A percentile compares a stretch with the other conserved stretches of the same genome.
Conservation (phyloP, 2,888 invertebrate species). For the Oxytorus armatus region DNA sequence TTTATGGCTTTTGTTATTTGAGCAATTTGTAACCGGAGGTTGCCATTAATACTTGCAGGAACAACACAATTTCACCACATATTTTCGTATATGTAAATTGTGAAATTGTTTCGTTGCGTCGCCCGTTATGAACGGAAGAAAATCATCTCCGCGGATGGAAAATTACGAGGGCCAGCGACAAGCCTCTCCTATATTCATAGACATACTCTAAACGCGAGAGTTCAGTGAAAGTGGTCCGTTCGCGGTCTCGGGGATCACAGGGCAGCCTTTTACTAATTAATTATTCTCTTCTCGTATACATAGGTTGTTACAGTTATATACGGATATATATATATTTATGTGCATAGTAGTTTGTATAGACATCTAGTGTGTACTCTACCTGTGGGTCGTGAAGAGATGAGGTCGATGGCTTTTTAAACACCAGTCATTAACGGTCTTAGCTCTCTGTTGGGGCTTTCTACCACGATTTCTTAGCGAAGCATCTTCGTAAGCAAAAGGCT, state of each 20-base stretch:
- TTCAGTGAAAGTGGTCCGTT: slow-evolving; percentile 67
- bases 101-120: slow-evolving; percentile 6
- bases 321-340: slow-evolving; percentile 21
- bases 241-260: slow-evolving; percentile 61
- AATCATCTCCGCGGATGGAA: slow-evolving; percentile 22
- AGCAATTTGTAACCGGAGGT: slow-evolving; percentile 1
- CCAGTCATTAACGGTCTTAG: slow-evolving; percentile 63
- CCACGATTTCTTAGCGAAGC: slow-evolving; percentile 61
- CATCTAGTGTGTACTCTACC: slow-evolving; percentile 31
- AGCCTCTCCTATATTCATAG: neutral
- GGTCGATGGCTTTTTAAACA: slow-evolving; percentile 68
- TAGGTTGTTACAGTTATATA: slow-evolving; percentile 54
- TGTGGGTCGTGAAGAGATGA: slow-evolving; percentile 56
- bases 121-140: neutral
- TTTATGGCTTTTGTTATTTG: slow-evolving; percentile 12
- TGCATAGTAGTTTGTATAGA: slow-evolving; percentile 29
- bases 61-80: slow-evolving; percentile 11
- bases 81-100: neutral
- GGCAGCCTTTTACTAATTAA: slow-evolving; percentile 66
- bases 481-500: slow-evolving; percentile 23
- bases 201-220: slow-evolving; percentile 37
- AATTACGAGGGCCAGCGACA: slow-evolving; percentile 29
- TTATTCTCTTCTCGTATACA: slow-evolving; percentile 62
- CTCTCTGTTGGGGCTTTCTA: slow-evolving; percentile 57
- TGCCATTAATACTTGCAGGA: neutral